phyloP scores from a whole-genome alignment of 2,888 invertebrate species.

The Xanthorhoe spadicearia region DNA sequence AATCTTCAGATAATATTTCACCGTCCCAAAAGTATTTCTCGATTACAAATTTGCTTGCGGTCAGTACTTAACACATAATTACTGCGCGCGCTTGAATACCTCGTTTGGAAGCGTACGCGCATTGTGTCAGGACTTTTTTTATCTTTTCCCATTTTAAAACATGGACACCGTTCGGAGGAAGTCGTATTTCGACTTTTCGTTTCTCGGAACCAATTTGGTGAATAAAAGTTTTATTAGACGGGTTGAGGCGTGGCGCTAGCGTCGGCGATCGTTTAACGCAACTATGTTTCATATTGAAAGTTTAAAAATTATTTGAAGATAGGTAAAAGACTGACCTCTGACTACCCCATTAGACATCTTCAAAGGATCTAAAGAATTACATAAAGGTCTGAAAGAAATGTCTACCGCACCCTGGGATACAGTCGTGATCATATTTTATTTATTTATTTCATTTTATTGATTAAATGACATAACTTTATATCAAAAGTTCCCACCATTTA shows the following conservation, averaged over 20 bases:
- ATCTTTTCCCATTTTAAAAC: constrained; percentile 73
- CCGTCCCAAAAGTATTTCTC: not conserved
- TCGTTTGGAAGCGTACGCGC: constrained; percentile 69
- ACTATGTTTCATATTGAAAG: no score
- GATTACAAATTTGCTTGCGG: constrained; percentile 49
- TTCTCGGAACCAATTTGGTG: constrained; percentile 75
- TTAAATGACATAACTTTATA: no score
- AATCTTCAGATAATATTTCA: no score
- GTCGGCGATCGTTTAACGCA: constrained; percentile 11
- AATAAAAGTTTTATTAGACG: constrained; percentile 64
- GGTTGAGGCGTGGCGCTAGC: constrained; percentile 42
- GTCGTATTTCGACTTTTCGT: constrained; percentile 64
- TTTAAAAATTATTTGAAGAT: no score
- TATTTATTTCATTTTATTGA: no score
- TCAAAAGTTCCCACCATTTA: no score
- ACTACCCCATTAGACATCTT: no score
- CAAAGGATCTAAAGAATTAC: no score
- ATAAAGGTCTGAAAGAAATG: no score
- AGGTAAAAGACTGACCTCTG: no score
- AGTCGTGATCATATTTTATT: no score
- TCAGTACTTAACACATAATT: constrained; percentile 70
- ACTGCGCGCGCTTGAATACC: constrained; percentile 67
- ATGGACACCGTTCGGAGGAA: constrained; percentile 61
- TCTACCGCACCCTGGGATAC: no score
- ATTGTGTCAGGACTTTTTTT: constrained; percentile 71